Conservation (phyloP, 2,113 vertebrate species). For the Ailuropoda melanoleuca region DNA sequence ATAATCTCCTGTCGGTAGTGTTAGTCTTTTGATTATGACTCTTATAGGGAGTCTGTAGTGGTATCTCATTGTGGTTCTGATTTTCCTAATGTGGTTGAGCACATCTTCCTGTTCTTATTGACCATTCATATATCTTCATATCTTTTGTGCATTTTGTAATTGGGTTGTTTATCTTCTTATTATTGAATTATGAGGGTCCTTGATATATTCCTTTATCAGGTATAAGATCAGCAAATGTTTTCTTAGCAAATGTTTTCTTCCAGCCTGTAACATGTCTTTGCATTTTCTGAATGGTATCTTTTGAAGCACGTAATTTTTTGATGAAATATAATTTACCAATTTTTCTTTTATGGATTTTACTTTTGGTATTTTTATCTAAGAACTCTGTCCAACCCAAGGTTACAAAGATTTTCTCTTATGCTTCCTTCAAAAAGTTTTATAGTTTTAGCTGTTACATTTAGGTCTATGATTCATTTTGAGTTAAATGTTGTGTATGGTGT, state of each 20-base stretch:
- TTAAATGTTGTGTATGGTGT: neutral
- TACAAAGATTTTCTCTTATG: neutral
- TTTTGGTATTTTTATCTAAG: neutral
- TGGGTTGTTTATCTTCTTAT: neutral
- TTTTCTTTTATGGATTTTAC: neutral
- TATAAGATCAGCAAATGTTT: neutral
- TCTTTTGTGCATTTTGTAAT: neutral
- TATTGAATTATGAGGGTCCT: neutral
- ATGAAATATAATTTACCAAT: neutral
- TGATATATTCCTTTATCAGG: neutral
- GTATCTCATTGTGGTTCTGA: neutral
- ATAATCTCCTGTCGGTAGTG: fast-evolving
- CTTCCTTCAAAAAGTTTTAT: neutral
- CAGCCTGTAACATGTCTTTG: neutral
- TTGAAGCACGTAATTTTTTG: neutral
- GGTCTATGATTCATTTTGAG: neutral
- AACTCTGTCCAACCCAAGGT: neutral
- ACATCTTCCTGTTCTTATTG: neutral
- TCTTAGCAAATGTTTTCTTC: neutral
- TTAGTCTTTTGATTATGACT: neutral
- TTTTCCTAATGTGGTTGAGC: neutral
- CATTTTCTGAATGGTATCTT: neutral
- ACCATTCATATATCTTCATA: neutral
- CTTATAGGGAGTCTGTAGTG: neutral
- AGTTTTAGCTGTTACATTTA: neutral